phyloP scores from a whole-genome alignment of 2,797 vertebrate genomes.

The Limosa lapponica region DNA sequence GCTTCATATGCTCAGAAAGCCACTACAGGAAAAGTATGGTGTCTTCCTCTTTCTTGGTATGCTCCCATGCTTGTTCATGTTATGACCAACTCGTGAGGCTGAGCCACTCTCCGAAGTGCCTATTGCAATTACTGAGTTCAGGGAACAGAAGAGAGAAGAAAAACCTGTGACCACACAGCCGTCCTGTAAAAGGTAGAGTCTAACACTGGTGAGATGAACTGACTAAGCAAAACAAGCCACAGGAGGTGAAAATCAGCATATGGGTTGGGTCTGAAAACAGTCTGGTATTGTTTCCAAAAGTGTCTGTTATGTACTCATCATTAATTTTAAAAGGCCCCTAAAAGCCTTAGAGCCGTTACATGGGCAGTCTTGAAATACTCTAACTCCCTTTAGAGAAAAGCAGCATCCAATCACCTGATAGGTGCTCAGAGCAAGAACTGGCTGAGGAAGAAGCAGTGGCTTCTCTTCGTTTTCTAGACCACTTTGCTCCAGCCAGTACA shows the following conservation, averaged over 20 bases:
- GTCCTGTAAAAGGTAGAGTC: not conserved
- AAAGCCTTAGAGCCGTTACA: not conserved
- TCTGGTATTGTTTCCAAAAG: not conserved
- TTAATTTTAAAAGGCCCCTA: not conserved
- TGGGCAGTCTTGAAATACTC: not conserved
- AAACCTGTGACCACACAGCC: not conserved
- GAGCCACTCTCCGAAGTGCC: not conserved
- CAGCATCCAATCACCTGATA: rapidly evolving
- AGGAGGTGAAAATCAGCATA: not conserved
- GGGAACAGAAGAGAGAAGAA: not conserved
- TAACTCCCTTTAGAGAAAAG: not conserved
- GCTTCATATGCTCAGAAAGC: not conserved
- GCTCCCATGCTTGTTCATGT: not conserved
- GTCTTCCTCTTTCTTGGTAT: not conserved
- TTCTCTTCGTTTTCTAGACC: not conserved
- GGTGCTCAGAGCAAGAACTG: not conserved
- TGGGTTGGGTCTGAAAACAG: not conserved
- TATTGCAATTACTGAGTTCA: not conserved
- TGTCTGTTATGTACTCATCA: not conserved
- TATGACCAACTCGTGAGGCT: not conserved
- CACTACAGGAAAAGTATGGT: not conserved
- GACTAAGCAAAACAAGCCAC: not conserved
- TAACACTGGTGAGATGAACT: not conserved
- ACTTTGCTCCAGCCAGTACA: not conserved
- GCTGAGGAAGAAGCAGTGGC: not conserved